Percentiles rank a stretch among this genome's conserved stretches.
These are phyloP conservation scores for Brotula barbata DNA, from an alignment of 2,797 vertebrate genomes.

Conservation along the genomic window DNA sequence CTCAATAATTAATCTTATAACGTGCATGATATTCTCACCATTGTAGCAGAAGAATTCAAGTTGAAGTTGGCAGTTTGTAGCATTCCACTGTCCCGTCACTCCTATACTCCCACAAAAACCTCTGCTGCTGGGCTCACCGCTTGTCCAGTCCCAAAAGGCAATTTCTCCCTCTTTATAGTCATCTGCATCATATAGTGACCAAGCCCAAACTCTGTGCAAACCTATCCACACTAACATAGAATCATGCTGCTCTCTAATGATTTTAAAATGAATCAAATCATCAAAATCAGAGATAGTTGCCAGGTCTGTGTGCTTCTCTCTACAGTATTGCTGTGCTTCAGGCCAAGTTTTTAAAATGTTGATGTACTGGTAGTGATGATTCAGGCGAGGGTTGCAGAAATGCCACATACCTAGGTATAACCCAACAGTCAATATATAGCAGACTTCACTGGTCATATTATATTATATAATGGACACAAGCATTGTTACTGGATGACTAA, in stretches of 20 bases:
- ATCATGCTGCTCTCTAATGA: rapidly evolving
- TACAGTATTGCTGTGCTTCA: slow-evolving; percentile 7
- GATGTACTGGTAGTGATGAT: background rate
- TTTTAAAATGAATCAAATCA: too few relatives aligned
- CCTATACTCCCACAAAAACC: background rate
- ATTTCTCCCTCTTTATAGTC: slow-evolving; percentile 4
- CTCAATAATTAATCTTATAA: too few relatives aligned
- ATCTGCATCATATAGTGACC: background rate
- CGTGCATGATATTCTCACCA: slow-evolving; percentile 6
- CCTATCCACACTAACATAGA: background rate
- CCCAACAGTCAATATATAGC: too few relatives aligned
- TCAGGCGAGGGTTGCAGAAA: background rate
- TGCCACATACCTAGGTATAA: slow-evolving; percentile 5
- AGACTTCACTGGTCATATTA: too few relatives aligned
- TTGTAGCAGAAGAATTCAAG: slow-evolving; percentile 20
- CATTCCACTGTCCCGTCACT: background rate
- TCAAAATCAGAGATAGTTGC: background rate
- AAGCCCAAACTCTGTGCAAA: slow-evolving; percentile 15
- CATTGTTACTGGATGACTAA: too few relatives aligned
- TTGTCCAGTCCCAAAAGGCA: background rate
- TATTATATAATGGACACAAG: too few relatives aligned
- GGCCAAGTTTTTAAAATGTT: background rate
- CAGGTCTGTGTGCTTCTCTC: slow-evolving; percentile 11
- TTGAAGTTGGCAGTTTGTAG: rapidly evolving
- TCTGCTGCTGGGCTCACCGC: rapidly evolving